Evolutionary conservation across 1,140 invertebrate species (phyloP), one percentile per base, ranked within the genome.

Genomic region (Hycleus phaleratus): DNA sequence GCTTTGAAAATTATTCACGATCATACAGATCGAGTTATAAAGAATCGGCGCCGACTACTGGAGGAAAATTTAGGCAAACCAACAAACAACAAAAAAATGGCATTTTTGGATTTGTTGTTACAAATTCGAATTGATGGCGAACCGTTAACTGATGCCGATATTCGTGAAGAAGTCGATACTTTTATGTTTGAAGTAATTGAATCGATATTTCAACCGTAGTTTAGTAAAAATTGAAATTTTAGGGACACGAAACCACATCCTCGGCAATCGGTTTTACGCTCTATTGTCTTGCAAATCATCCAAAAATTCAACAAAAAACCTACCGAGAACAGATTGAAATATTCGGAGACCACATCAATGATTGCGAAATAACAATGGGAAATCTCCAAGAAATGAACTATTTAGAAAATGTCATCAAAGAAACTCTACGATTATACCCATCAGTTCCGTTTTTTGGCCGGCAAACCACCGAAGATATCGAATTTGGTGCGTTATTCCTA

Each of bases 161-260:
- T 92, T 47, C 76, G 85, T 52, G 88, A 91, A 71, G 89, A 92
- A 78, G 88, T 91, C 4, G 88, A 93, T 67, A 92, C 89, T 4
- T 93, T 93, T 67, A 91, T 88, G 82, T 89, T 89, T 74, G 86
- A 86, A 77, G 86, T 86, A 52, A 18, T 18, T 18, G 18, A 18
- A 18, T 18, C 18, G 18, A 18, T 18, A 18, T 18, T 18, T 18
- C 18, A 18, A 18, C 18, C 18, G 18, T 18, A 18, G 18, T 18
- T 18, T 18, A 18, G 18, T 18, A 1, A 18, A 18, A 18, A 18
- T 18, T 18, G 18, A 18, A 18, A 18, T 18, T 18, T 18, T 18
- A 18, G 18, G 75, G 75, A 0, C 75, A 76, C 26, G 75, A 76
- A 39, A 77, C 75, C 0, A 77, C 74, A 1, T 69, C 72, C 0